Base-by-base conservation (phyloP, 2,888 invertebrate species). In the Marasmarcha lunaedactyla region DNA sequence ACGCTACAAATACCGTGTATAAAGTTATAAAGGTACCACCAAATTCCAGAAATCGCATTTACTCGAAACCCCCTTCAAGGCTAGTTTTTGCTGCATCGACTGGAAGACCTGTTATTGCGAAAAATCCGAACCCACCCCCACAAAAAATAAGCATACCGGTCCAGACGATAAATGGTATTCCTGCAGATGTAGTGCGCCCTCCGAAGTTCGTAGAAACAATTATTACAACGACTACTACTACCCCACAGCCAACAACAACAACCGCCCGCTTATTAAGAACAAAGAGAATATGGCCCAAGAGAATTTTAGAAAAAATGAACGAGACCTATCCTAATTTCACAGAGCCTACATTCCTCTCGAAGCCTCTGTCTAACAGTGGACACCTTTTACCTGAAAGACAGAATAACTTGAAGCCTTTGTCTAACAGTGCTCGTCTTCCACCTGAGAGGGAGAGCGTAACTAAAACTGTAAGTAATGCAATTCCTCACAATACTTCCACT, bases 281-380 rank as follows among this genome's bases (percentile, higher is more conserved):
- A 33, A 83, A 79, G 57, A 62, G 83, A 58, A 83, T 83, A 59
- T 83, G 83, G 83, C 83, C 83, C 6, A 73, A 76, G 45, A 64
- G 63, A 46, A 52, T 67, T 37, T 48, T 61, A 37, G 64, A 64
- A 37, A 66, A 68, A 47, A 55, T 58, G 43, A 70, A 67, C 40
- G 43, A 45, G 26, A 60, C 60, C 6, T 33, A 20, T 37, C 9
- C 37, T 5, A 33, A 14, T 20, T 20, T 20, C 20, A 5, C 20
- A 7, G 20, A 20, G 20, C 20, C 20, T 20, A 20, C 7, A n/a
- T n/a, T n/a, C n/a, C n/a, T n/a, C n/a, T n/a, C n/a, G n/a, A n/a
- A n/a, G n/a, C n/a, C n/a, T n/a, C n/a, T n/a, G n/a, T n/a, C n/a
- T n/a, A n/a, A n/a, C n/a, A n/a, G n/a, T n/a, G n/a, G n/a, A n/a